phyloP scores from a whole-genome alignment of 2,888 invertebrate genomes.

The Nephrotoma flavescens region DNA sequence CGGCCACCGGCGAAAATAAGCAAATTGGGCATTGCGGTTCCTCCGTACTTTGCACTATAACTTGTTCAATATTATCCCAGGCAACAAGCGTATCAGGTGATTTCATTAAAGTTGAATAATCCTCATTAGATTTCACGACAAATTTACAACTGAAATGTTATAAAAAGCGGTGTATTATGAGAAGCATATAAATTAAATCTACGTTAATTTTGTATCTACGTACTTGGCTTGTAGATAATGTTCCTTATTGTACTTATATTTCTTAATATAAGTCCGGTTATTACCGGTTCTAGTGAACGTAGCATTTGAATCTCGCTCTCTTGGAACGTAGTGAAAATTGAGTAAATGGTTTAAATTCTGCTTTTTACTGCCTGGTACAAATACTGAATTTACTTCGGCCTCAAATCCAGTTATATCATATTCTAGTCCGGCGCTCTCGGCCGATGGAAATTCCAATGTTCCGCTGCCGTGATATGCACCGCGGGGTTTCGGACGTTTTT shows the following conservation, averaged over 20 bases:
- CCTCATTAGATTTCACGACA: constrained; percentile 68
- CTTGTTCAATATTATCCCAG: constrained; percentile 87
- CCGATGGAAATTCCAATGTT: constrained; percentile 12
- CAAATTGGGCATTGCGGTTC: constrained; percentile 82
- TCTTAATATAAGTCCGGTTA: constrained; percentile 18
- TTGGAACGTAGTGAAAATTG: constrained; percentile 73
- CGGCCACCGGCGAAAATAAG: constrained; percentile 69
- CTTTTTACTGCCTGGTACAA: constrained; percentile 74
- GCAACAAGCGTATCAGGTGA: constrained; percentile 83
- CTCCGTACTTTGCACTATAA: constrained; percentile 54
- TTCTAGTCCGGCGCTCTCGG: constrained; percentile 22
- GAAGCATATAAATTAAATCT: not conserved
- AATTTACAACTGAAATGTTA: constrained; percentile 71
- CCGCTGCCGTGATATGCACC: constrained; percentile 37
- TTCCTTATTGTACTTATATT: constrained; percentile 78
- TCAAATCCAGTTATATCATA: constrained; percentile 28
- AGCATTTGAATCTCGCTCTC: constrained; percentile 29
- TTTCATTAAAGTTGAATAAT: constrained; percentile 54
- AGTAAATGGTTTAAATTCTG: constrained; percentile 87
- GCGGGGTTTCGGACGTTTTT: constrained; percentile 41
- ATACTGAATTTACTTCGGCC: constrained; percentile 70
- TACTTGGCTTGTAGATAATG: constrained; percentile 90
- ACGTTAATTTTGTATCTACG: constrained; percentile 22
- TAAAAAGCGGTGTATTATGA: not conserved
- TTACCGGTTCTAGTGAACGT: constrained; percentile 17